Evolutionary conservation across 2,888 invertebrate genomes (phyloP).

Genomic region (Rhimphoctona megacephalus): DNA sequence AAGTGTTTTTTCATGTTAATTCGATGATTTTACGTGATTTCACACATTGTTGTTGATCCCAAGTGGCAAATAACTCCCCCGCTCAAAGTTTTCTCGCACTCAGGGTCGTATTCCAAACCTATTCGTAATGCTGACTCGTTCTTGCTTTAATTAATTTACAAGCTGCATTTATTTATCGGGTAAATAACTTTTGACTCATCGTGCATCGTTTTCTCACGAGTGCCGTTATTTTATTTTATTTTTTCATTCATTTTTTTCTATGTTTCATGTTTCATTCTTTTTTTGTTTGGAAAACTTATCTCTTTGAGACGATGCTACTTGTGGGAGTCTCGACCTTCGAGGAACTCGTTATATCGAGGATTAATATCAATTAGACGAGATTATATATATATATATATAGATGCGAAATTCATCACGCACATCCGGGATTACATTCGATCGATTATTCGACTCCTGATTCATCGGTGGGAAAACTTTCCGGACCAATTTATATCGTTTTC

Average conservation of each 20-base stretch:
- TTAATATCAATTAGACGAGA: constrained; percentile 17
- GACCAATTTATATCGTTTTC: neutral
- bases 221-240: constrained; percentile 18
- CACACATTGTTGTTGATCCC: constrained; percentile 32
- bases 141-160: constrained; percentile 46
- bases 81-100: constrained; percentile 30
- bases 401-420: constrained; percentile 12
- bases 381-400: neutral
- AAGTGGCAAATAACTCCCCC: constrained; percentile 39
- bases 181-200: constrained; percentile 62
- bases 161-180: constrained; percentile 23
- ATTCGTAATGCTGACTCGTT: constrained; percentile 49
- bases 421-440: constrained; percentile 31
- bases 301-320: neutral
- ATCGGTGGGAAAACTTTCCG: neutral
- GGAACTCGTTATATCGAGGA: constrained; percentile 16
- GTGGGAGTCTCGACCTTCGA: constrained; percentile 24
- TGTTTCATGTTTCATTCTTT: neutral
- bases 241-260: neutral
- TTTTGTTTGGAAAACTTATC: neutral
- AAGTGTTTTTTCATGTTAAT: constrained; percentile 40
- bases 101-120: constrained; percentile 52
- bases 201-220: constrained; percentile 60
- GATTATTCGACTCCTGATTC: constrained; percentile 10
- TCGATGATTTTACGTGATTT: constrained; percentile 33